Percentiles rank a stretch among this genome's conserved stretches.
These are phyloP conservation scores for Diglossa cyanea DNA, from an alignment of 2,797 vertebrate genomes.

Conservation along the genomic window DNA sequence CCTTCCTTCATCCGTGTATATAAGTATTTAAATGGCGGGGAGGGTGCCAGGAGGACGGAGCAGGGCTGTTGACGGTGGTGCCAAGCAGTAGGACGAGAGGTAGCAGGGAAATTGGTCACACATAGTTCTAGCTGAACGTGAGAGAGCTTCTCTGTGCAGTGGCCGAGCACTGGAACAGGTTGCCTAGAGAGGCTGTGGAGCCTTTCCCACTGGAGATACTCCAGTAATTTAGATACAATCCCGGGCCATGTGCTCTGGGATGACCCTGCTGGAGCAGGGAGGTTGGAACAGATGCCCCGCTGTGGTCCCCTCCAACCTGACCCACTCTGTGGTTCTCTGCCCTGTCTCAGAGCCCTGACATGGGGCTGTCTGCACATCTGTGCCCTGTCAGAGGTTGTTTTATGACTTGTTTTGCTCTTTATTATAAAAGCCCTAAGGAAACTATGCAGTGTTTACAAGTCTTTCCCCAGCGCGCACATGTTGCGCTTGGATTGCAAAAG, in stretches of 20 bases:
- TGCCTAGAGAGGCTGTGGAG: neutral
- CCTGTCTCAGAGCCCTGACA: neutral
- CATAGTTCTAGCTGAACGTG: neutral
- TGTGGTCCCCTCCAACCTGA: neutral
- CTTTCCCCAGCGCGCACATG: accelerated
- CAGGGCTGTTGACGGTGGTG: neutral
- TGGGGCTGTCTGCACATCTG: neutral
- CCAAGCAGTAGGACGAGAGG: no score
- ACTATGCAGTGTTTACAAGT: accelerated
- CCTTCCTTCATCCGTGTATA: neutral
- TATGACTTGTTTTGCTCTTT: neutral
- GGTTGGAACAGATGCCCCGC: neutral
- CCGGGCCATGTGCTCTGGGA: neutral
- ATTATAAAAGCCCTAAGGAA: neutral
- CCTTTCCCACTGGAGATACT: neutral
- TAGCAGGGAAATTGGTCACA: accelerated
- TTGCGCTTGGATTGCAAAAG: neutral
- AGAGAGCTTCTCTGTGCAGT: neutral
- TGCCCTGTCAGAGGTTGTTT: neutral
- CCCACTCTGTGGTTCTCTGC: neutral
- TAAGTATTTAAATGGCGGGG: no score
- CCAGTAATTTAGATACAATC: neutral
- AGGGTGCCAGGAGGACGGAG: neutral
- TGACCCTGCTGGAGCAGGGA: neutral
- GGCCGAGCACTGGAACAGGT: neutral